phyloP scores from a whole-genome alignment of 2,888 invertebrate species.

The Volucella bombylans region DNA sequence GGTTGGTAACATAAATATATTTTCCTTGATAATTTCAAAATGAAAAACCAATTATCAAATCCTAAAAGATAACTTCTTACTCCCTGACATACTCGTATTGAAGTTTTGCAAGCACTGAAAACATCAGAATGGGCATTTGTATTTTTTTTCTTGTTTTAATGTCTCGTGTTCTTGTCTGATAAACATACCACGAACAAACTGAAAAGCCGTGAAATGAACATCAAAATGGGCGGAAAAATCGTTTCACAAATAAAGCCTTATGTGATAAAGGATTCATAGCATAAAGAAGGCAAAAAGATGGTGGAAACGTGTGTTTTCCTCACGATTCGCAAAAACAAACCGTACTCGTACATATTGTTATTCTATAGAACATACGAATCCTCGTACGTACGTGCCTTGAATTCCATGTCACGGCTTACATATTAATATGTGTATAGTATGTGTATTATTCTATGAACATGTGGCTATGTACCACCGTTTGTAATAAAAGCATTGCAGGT shows the following conservation, averaged over 20 bases:
- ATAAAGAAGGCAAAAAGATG: no score
- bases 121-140: no score
- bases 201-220: constrained; percentile 61
- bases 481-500: no score
- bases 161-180: constrained; percentile 30
- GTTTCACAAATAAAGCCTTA: no score
- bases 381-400: neutral
- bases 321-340: neutral
- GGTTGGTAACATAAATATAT: no score
- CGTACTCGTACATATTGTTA: neutral
- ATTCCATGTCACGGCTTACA: neutral
- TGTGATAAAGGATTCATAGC: no score
- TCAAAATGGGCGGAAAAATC: constrained; percentile 64
- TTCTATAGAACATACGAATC: neutral
- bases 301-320: neutral
- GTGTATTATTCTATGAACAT: neutral
- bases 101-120: no score
- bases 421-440: neutral
- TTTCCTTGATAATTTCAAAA: no score
- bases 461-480: neutral
- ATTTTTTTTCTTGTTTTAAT: constrained; percentile 19
- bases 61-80: no score
- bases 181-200: constrained; percentile 36
- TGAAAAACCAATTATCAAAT: no score
- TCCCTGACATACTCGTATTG: neutral